Evolutionary conservation across 1,140 invertebrate genomes (phyloP).

Genomic region (Hesperophylax magnus): DNA sequence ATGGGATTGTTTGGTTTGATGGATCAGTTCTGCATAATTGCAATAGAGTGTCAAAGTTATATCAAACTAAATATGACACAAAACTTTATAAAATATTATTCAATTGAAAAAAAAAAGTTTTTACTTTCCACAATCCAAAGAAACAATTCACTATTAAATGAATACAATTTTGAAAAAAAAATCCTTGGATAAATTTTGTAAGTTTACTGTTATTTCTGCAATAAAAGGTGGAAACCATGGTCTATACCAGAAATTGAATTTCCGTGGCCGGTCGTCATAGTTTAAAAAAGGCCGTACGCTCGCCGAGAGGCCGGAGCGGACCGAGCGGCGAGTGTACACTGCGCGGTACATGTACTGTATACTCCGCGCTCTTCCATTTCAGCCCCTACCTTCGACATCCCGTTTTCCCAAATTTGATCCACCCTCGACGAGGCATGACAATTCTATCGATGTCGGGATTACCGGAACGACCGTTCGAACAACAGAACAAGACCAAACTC

Average conservation of each 20-base stretch:
- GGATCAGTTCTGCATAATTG: too few species aligned
- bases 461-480: constrained; percentile 30
- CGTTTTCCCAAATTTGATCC: constrained; percentile 42
- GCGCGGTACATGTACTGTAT: not conserved
- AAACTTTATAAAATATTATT: too few species aligned
- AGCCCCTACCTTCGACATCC: not conserved
- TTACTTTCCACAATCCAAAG: too few species aligned
- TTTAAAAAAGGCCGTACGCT: not conserved
- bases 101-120: too few species aligned
- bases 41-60: too few species aligned
- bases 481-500: not conserved
- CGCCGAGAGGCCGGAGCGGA: not conserved
- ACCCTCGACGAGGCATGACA: constrained; percentile 50
- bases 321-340: not conserved
- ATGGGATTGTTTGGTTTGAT: too few species aligned
- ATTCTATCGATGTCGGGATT: constrained; percentile 52
- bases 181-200: not conserved
- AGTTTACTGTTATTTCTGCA: not conserved
- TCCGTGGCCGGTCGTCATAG: not conserved
- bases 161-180: too few species aligned
- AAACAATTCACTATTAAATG: too few species aligned
- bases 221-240: not conserved
- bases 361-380: not conserved
- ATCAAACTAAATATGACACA: too few species aligned
- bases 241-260: not conserved